Evolutionary conservation across 2,888 invertebrate species (phyloP), one percentile per base, ranked within the genome.

Genomic region (Physocephala rufipes): DNA sequence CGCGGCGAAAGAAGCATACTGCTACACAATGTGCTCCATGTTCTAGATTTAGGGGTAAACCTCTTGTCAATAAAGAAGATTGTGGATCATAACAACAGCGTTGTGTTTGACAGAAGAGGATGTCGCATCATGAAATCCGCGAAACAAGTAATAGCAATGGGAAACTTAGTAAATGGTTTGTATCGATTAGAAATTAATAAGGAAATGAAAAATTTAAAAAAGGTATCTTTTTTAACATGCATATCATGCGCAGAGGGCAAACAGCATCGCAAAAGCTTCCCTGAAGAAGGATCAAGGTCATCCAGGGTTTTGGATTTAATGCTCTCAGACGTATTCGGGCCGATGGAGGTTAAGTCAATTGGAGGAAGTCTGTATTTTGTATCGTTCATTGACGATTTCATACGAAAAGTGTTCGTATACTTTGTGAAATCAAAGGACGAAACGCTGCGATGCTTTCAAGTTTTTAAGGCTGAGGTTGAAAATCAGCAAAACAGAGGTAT

Each of bases 301-400:
- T 76, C 53, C 30, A 63, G 70, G 55, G 51, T 73, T 49, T 74
- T 85, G 43, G 79, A 84, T 26, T 12, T 82, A 24, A 70, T 85
- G 4, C 83, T 84, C 66, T 63, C 81, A 3, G 84, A 85, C 75
- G 67, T 85, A 2, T 83, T 82, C 75, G 82, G 83, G 26, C 82
- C 82, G 16, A 82, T 84, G 81, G 79, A 83, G 68, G 74, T 70
- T 5, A 66, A 70, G 15, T 85, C 84, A 2, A 30, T 77, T 4
- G 81, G 80, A 9, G 81, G 82, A 49, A 74, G 76, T 2, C 78
- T 71, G 59, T 85, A 84, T 74, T 82, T 84, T 67, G 64, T 82
- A 26, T 80, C 79, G 1, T 81, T 85, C 66, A 77, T 82, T 51
- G 85, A 85, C 78, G 82, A 83, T 73, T 73, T 63, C 16, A 70